A percentile compares a stretch with the other conserved stretches of the same genome.
Evolutionary conservation across 1,140 invertebrate species (phyloP).

Genomic region (Hydropsyche tenuis): DNA sequence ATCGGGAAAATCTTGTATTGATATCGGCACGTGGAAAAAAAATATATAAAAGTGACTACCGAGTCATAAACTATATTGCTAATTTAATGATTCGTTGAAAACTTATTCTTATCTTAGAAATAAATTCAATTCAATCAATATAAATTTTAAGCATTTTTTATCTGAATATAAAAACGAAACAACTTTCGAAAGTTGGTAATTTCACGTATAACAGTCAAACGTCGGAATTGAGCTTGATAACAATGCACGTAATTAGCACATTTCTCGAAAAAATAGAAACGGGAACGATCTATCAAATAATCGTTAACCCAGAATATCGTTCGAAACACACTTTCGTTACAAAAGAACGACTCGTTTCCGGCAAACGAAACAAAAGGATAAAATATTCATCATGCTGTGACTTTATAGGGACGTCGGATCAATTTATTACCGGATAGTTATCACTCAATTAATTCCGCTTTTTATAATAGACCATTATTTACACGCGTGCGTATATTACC

Average conservation of each 20-base stretch:
- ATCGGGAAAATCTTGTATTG: too few species aligned
- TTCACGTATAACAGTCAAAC: too few species aligned
- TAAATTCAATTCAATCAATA: too few species aligned
- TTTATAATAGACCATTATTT: constrained; percentile 4
- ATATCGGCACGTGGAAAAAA: too few species aligned
- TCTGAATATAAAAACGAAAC: too few species aligned
- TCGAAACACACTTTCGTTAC: not conserved
- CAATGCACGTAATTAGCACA: not conserved
- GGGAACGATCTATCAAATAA: constrained; percentile 10
- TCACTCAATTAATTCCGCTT: constrained; percentile 11
- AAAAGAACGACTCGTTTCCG: constrained; percentile 21
- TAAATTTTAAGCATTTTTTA: too few species aligned
- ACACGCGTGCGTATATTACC: not conserved
- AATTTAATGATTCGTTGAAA: too few species aligned
- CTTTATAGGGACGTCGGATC: not conserved
- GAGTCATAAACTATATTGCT: too few species aligned
- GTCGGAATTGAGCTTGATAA: not conserved
- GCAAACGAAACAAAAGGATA: constrained; percentile 24
- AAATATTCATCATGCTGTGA: constrained; percentile 36
- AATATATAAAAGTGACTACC: too few species aligned
- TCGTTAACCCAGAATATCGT: not conserved
- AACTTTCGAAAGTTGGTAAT: too few species aligned
- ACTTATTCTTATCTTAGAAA: too few species aligned
- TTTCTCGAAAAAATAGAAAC: not conserved
- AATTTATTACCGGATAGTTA: constrained; percentile 4